Percentiles rank a stretch among this genome's conserved stretches.
Evolutionary conservation across 35 echinoderm and acorn worm genomes (phyloP).

Genomic region (Lytechinus pictus): DNA sequence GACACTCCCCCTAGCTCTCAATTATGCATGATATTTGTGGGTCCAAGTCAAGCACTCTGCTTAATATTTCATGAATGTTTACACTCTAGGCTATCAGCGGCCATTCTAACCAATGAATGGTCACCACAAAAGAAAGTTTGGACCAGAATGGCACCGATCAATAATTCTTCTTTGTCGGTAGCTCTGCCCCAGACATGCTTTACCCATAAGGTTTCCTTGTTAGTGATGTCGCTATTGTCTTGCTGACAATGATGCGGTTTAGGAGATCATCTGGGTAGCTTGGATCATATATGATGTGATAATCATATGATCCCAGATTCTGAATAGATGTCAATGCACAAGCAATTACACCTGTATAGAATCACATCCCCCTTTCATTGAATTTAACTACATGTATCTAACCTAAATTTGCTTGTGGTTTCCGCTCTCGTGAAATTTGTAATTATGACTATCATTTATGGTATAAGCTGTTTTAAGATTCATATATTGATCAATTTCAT

Average conservation of each 20-base stretch:
- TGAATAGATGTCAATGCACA: no score
- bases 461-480: background rate
- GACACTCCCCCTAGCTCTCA: conserved; percentile 22
- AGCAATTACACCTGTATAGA: no score
- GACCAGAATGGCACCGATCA: background rate
- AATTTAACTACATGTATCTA: no score
- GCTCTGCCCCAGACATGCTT: conserved; percentile 15
- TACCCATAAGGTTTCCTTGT: background rate
- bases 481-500: background rate
- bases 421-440: background rate
- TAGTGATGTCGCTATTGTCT: background rate
- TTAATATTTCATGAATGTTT: conserved; percentile 76
- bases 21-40: conserved; percentile 78
- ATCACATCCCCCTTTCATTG: no score
- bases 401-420: background rate
- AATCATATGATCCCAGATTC: background rate
- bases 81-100: conserved; percentile 50
- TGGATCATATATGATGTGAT: background rate
- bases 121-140: background rate
- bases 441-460: background rate
- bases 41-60: conserved; percentile 21
- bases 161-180: conserved; percentile 20
- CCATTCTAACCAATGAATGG: background rate
- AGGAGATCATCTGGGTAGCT: background rate
- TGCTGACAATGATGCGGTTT: conserved; percentile 9